Percentiles rank a stretch among this genome's conserved stretches.
These are phyloP conservation scores for Ectemnius cavifrons DNA, from an alignment of 2,888 invertebrate species.

Conservation along the genomic window DNA sequence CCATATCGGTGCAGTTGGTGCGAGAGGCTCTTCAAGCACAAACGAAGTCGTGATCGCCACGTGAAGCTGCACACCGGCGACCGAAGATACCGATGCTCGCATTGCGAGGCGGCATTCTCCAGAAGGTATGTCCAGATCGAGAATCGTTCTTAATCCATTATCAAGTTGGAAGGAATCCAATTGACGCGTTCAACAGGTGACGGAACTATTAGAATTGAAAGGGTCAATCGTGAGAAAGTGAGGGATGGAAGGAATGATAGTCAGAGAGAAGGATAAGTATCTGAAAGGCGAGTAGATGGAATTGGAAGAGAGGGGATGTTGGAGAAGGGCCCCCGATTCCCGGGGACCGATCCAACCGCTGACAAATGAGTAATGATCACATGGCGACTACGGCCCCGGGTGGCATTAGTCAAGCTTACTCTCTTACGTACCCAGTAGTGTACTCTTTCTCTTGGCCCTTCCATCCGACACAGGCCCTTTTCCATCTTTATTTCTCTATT, in stretches of 20 bases:
- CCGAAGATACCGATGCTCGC: constrained; percentile 92
- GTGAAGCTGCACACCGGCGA: constrained; percentile 95
- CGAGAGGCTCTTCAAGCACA: constrained; percentile 95
- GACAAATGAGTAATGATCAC: constrained; percentile 74
- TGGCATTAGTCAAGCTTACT: constrained; percentile 73
- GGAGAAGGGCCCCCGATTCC: constrained; percentile 38
- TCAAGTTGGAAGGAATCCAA: neutral
- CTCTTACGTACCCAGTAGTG: constrained; percentile 56
- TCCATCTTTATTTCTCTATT: constrained; percentile 44
- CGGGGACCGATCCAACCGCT: constrained; percentile 59
- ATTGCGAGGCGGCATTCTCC: constrained; percentile 95
- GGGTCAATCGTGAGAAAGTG: neutral
- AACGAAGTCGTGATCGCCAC: constrained; percentile 95
- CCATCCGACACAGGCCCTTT: constrained; percentile 21
- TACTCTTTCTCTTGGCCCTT: constrained; percentile 18
- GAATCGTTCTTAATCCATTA: neutral
- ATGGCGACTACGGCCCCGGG: constrained; percentile 63
- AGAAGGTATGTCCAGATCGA: constrained; percentile 83
- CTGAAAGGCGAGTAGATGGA: too few relatives aligned
- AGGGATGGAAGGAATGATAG: neutral
- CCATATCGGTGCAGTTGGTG: constrained; percentile 96
- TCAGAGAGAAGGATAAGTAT: neutral
- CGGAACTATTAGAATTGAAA: neutral
- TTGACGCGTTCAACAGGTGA: constrained; percentile 13
- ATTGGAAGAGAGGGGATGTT: neutral